These are phyloP conservation scores for Drepana falcataria DNA, from an alignment of 2,888 invertebrate genomes.

Conservation along the genomic window DNA sequence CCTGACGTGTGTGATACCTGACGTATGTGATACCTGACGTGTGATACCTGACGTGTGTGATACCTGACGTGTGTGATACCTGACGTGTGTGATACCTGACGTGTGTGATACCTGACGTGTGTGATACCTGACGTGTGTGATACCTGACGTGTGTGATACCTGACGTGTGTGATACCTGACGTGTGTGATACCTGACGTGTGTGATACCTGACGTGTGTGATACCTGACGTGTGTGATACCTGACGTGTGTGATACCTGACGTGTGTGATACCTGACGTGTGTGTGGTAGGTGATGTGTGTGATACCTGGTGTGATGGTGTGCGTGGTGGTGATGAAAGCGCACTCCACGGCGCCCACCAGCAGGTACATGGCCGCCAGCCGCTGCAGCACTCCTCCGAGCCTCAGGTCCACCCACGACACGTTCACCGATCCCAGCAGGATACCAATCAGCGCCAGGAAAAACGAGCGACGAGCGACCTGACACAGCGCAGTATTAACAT, in stretches of 20 bases:
- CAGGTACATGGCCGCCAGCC: slow-evolving; percentile 88
- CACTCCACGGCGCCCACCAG: slow-evolving; percentile 85
- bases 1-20: slow-evolving; percentile 33
- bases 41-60: slow-evolving; percentile 31
- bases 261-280: too few species aligned
- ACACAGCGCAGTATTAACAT: background rate
- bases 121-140: too few species aligned
- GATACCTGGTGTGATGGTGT: slow-evolving; percentile 44
- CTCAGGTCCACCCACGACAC: slow-evolving; percentile 79
- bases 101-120: slow-evolving; percentile 23
- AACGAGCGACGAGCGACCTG: slow-evolving; percentile 78
- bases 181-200: too few species aligned
- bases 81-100: slow-evolving; percentile 23
- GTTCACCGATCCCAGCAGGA: slow-evolving; percentile 73
- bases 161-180: too few species aligned
- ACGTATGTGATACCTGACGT: too few species aligned
- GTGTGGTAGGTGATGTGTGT: too few species aligned
- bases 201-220: too few species aligned
- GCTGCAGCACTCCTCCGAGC: slow-evolving; percentile 89
- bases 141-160: background rate
- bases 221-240: background rate
- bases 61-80: too few species aligned
- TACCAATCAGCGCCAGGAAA: slow-evolving; percentile 81
- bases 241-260: background rate
- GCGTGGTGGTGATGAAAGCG: slow-evolving; percentile 64